Percentiles rank a stretch among this genome's conserved stretches.
Evolutionary conservation across 92 coral and sea anemone genomes (phyloP).

Genomic region (Epizoanthus rinbou): DNA sequence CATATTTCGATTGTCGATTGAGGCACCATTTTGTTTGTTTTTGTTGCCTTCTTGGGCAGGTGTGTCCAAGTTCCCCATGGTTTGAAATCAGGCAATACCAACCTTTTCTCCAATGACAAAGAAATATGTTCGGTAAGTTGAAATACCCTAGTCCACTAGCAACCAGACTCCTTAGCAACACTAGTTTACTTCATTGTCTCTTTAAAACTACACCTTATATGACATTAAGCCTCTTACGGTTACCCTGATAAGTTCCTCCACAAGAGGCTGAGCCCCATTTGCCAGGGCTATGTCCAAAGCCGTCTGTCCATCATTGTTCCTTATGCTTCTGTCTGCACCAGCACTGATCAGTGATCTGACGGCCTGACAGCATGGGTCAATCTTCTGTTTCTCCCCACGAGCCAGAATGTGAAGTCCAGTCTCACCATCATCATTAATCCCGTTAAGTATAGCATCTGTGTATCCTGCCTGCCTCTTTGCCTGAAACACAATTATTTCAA

Average conservation of each 20-base stretch:
- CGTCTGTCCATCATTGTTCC: slow-evolving; percentile 96
- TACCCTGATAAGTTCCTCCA: slow-evolving; percentile 96
- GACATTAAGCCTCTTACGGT: slow-evolving; percentile 13
- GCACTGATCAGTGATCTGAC: slow-evolving; percentile 79
- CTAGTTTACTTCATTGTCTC: too few species aligned
- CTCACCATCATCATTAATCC: slow-evolving; percentile 93
- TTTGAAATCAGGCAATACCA: too few species aligned
- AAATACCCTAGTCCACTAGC: too few species aligned
- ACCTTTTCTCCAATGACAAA: too few species aligned
- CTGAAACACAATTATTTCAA: slow-evolving; percentile 87
- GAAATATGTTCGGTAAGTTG: too few species aligned
- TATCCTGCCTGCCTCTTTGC: slow-evolving; percentile 84
- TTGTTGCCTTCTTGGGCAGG: too few species aligned
- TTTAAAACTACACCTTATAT: not conserved
- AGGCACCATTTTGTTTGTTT: too few species aligned
- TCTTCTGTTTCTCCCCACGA: slow-evolving; percentile 82
- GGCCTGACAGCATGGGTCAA: slow-evolving; percentile 93
- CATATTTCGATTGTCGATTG: too few species aligned
- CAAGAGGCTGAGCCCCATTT: slow-evolving; percentile 84
- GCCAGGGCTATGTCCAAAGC: slow-evolving; percentile 89
- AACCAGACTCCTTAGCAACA: not conserved
- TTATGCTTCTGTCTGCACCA: slow-evolving; percentile 95
- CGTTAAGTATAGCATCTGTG: slow-evolving; percentile 78
- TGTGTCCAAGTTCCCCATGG: too few species aligned
- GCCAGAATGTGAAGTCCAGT: slow-evolving; percentile 94